Evolutionary conservation across 2,113 vertebrate species (phyloP), one percentile per base, ranked within the genome.

Genomic region (Rostratula benghalensis): DNA sequence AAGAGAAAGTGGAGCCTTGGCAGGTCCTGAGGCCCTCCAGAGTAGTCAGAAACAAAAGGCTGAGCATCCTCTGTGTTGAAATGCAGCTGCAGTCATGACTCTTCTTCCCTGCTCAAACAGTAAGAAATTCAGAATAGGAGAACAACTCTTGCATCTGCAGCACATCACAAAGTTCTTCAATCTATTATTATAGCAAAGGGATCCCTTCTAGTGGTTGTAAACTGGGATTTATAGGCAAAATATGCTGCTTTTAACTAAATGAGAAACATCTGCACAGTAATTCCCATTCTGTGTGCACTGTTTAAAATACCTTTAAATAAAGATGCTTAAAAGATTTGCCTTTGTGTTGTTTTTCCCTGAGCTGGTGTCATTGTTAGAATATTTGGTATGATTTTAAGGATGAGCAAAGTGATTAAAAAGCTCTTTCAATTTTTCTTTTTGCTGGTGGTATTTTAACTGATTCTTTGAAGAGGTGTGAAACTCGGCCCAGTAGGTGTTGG

Each of bases 401-500:
- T 75, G 92, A 90, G 90, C 39, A 89, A 92, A 93, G 69, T 86
- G 67, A 93, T 86, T 96, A 92, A 87, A 96, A 97, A 87, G 31
- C 46, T 77, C 39, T 86, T 92, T 90, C 77, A 87, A n/a, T 93
- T 95, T 94, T 77, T 75, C 33, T 85, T 91, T 94, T 90, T 91
- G 79, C 74, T 93, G 21, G 33, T 73, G 16, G 15, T 41, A 79
- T 95, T 96, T 91, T 94, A 91, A 91, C 69, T 59, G 68, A 93
- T 74, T 89, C 81, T 95, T 96, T 94, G 92, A 92, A 93, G 63
- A 87, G 33, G 67, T 74, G 92, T 89, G 91, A 96, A 93, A 93
- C 90, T 93, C 82, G 81, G 76, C 94, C 89, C 93, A 89, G 92
- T 96, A 96, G 96, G 87, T 94, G 92, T 87, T 87, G 59, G 48